These are phyloP conservation scores for Allophyes oxyacanthae DNA, from an alignment of 2,888 invertebrate species.

Conservation along the genomic window DNA sequence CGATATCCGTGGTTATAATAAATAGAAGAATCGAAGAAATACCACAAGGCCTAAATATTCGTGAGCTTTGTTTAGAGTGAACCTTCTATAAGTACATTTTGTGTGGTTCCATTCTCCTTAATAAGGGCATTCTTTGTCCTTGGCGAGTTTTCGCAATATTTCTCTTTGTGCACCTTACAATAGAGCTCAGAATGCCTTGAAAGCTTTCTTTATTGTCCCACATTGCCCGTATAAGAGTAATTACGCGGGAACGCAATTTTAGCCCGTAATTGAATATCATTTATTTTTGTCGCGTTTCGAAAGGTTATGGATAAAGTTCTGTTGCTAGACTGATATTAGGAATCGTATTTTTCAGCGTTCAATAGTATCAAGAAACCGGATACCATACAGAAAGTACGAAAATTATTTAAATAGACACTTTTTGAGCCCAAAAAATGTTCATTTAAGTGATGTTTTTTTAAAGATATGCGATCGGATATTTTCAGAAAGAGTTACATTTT, in stretches of 20 bases:
- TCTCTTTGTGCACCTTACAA: conserved; percentile 37
- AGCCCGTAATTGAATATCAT: conserved; percentile 52
- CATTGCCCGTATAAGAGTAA: conserved; percentile 43
- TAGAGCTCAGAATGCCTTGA: conserved; percentile 44
- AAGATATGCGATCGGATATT: too few species aligned
- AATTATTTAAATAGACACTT: too few species aligned
- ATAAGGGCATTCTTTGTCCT: conserved; percentile 16
- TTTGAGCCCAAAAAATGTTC: too few species aligned
- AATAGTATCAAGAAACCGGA: too few species aligned
- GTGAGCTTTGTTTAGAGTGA: too few species aligned
- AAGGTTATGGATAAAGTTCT: conserved; percentile 25
- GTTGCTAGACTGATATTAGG: conserved; percentile 1
- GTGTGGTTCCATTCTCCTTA: neutral
- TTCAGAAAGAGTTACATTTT: too few species aligned
- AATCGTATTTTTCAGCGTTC: neutral
- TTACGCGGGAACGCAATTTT: conserved; percentile 51
- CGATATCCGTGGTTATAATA: too few species aligned
- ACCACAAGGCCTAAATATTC: too few species aligned
- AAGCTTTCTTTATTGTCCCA: conserved; percentile 33
- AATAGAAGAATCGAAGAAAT: too few species aligned
- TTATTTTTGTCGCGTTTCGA: conserved; percentile 47
- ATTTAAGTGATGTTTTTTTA: too few species aligned
- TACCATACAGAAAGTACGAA: too few species aligned
- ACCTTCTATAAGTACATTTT: conserved; percentile 8
- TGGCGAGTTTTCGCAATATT: conserved; percentile 25